Conservation (phyloP, 2,113 vertebrate species). For the Lycaon pictus region DNA sequence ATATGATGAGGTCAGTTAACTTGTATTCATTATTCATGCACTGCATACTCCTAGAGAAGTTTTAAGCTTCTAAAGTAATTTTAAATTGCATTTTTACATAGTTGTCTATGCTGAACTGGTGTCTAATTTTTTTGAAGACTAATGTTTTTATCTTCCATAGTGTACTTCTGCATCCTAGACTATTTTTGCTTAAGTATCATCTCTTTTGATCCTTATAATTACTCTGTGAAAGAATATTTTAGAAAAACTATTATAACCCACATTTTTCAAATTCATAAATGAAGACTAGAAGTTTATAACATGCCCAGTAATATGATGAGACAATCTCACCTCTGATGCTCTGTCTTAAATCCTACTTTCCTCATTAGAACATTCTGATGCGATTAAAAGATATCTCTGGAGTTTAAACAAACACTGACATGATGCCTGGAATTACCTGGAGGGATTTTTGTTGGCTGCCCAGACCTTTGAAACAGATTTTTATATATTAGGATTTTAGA, state of each 20-base stretch:
- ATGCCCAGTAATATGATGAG: neutral
- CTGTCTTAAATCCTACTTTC: neutral
- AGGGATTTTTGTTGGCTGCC: neutral
- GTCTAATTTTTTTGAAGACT: neutral
- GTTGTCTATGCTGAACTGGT: neutral
- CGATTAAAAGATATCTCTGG: neutral
- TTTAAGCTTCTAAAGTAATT: constrained; percentile 8
- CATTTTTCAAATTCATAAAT: constrained; percentile 1
- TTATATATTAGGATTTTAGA: neutral
- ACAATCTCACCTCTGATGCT: neutral
- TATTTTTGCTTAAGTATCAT: neutral
- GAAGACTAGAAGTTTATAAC: neutral
- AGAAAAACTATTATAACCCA: neutral
- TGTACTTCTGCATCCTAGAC: neutral
- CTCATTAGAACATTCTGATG: neutral
- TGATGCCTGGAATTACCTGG: neutral
- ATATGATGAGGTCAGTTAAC: neutral
- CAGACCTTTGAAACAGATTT: neutral
- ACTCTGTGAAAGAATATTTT: neutral
- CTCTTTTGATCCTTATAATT: neutral
- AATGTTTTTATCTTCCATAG: neutral
- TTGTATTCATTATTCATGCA: neutral
- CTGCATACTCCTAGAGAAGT: neutral
- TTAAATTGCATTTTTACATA: constrained; percentile 10
- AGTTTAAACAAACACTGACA: neutral